Evolutionary conservation across 2,113 vertebrate genomes (phyloP), one percentile per base, ranked within the genome.

Genomic region (Neotragus pygmaeus): DNA sequence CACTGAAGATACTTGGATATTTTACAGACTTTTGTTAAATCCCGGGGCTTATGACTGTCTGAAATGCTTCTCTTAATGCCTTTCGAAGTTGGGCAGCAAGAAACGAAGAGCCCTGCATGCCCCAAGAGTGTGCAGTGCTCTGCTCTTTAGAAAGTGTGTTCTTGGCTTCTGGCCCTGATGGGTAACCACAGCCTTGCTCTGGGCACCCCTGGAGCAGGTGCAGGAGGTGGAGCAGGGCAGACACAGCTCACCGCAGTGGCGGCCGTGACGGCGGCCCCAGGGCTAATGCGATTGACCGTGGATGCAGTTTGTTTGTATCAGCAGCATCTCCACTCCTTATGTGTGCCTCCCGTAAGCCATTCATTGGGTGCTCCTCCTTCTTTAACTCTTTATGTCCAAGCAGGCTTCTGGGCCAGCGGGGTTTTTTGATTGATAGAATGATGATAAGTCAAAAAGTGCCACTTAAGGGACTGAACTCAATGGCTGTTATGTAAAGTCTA

Each of bases 231-330:
- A 98, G 95, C 94, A 51, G 97, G 89, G 98, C 25, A 6, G 39
- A 45, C 91, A 84, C 86, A 87, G 90, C 14, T 1, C 25, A 9
- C 93, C 96, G 96, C 96, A 97, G 93, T 82, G 91, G 58, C 47
- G 91, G 93, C 60, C 57, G 53, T 39, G 47, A 89, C 89, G 47
- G 15, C 96, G 97, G 97, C 64, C 49, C 58, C 51, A 27, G 58
- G 98, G 91, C 92, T 98, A 97, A 96, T 84, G 60, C 90, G 66
- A 78, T 53, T 28, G 62, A 47, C 93, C 9, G 94, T 93, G 92
- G 95, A 98, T 97, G 93, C 95, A 58, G 12, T 96, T 98, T 95
- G 93, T 98, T 98, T 87, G 12, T 92, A 93, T 85, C 49, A 89
- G 11, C 0, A 96, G 73, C 43, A 57, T 96, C 49, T 77, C 51